Evolutionary conservation across 2,888 invertebrate species (phyloP), one percentile per base, ranked within the genome.

Genomic region (Calephelis perditalis): DNA sequence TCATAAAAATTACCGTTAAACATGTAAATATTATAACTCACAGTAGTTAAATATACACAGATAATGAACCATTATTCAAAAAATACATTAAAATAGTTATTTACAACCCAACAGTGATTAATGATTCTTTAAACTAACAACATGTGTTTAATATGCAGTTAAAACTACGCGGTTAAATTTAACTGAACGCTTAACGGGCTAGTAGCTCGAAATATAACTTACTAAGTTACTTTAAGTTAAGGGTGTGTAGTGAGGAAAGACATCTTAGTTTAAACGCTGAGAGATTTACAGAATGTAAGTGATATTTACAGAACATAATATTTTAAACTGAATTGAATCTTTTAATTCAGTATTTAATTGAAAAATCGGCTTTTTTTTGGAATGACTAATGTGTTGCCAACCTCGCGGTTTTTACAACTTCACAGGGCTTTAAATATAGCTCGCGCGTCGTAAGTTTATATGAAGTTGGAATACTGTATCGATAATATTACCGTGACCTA

Each of bases 151-250:
- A 46, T 60, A 37, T 56, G 56, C 60, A 59, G 59, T 45, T 60
- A 60, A 60, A 56, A 55, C 55, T 56, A 26, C 37, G 35, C 52
- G 62, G 67, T 67, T 69, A 69, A 69, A 66, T 69, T 67, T 69
- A 69, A 64, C 67, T 60, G 62, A 62, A 43, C 62, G 67, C 65
- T 66, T 68, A 65, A 65, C 68, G 64, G 64, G 63, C 63, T 60
- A 63, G 68, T 67, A 65, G 66, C 66, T 68, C 69, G 68, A 63
- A 64, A 67, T 68, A 63, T 62, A 64, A 67, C 63, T 61, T 65
- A 65, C 62, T 66, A 67, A 64, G 63, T 47, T 59, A 54, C 65
- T 62, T 57, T 55, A 45, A 12, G 44, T 59, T 56, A 45, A 46
- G 55, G 49, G 35, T 52, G 35, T 52, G 15, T 47, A 9, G 47